phyloP scores from a whole-genome alignment of 2,888 invertebrate species.

The Bugulina stolonifera region DNA sequence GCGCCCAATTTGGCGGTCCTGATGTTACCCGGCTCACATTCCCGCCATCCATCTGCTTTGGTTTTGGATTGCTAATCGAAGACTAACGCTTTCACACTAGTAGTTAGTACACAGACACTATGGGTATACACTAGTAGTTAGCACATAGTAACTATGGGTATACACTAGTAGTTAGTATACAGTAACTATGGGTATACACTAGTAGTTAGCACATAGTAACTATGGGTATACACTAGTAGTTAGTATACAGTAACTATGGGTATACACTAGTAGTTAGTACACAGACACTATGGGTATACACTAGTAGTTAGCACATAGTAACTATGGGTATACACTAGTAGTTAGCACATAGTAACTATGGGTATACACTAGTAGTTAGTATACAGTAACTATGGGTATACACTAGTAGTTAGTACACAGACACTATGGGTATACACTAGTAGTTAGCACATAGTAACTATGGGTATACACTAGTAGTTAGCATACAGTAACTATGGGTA shows the following conservation, averaged over 20 bases:
- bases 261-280: neutral
- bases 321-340: neutral
- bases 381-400: neutral
- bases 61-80: no score
- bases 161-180: no score
- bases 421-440: neutral
- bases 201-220: neutral
- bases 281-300: neutral
- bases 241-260: neutral
- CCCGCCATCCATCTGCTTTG: no score
- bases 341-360: neutral
- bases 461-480: neutral
- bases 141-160: no score
- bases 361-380: neutral
- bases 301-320: neutral
- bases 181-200: neutral
- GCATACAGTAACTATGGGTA: neutral
- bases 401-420: neutral
- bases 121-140: no score
- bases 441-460: neutral
- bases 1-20: no score
- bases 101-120: no score
- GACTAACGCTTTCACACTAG: no score
- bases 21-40: no score
- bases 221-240: neutral